phyloP scores from a whole-genome alignment of 2,888 invertebrate genomes.

The Smittia aterrima region DNA sequence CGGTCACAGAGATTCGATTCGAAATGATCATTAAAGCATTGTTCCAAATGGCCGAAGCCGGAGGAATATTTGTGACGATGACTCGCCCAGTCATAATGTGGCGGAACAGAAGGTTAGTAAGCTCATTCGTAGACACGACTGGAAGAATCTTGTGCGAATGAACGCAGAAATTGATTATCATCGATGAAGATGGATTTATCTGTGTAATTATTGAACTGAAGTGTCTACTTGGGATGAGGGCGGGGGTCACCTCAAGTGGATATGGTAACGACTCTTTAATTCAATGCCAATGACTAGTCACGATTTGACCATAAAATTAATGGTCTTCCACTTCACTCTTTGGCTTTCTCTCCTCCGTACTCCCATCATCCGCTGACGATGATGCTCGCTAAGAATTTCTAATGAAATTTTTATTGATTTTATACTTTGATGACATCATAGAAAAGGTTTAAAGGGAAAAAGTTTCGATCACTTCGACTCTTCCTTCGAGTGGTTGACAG shows the following conservation, averaged over 20 bases:
- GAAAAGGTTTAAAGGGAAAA: conserved; percentile 1
- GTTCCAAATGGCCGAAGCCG: conserved; percentile 6
- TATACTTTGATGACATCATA: not conserved
- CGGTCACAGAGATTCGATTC: conserved; percentile 35
- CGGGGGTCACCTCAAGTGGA: conserved; percentile 9
- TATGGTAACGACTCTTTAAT: conserved; percentile 5
- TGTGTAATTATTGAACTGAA: not conserved
- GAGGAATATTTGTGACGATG: not conserved
- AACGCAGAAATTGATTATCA: conserved; percentile 11
- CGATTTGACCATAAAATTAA: conserved; percentile 36
- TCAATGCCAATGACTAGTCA: conserved; percentile 38
- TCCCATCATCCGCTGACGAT: not conserved
- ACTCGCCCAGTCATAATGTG: conserved; percentile 24
- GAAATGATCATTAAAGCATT: conserved; percentile 36
- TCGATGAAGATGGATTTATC: not conserved
- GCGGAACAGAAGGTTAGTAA: conserved; percentile 40
- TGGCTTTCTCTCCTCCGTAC: not conserved
- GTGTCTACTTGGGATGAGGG: conserved; percentile 5
- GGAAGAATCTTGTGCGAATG: not conserved
- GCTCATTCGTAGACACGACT: conserved; percentile 4
- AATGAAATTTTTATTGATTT: conserved; percentile 25
- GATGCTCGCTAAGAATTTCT: conserved; percentile 14
- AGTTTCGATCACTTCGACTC: not conserved
- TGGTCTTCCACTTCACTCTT: conserved; percentile 20
- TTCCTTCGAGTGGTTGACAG: not conserved